Evolutionary conservation across 2,797 vertebrate species (phyloP), one percentile per base, ranked within the genome.

Genomic region (Alectoris magna): DNA sequence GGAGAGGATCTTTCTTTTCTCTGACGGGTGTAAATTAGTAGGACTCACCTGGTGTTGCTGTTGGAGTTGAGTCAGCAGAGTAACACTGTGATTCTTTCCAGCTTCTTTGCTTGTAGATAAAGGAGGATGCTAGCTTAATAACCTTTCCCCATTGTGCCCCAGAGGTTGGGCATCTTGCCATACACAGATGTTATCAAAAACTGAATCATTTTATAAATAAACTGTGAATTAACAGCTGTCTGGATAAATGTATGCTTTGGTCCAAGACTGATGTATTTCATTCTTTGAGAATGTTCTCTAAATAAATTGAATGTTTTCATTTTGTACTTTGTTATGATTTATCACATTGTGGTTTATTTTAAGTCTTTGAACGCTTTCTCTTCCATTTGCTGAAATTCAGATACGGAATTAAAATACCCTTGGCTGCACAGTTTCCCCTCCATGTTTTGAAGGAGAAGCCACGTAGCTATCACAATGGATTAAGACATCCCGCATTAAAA

Each of bases 401-500:
- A 41, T 43, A 56, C 7, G 58, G 69, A 84, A 78, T 90, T 92
- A 77, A 87, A 81, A 77, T 38, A 79, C 0, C 7, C 83, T 84
- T 77, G 80, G 75, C 75, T 86, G 76, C 87, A 81, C 51, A 70
- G 70, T 38, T 63, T 92, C 90, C 49, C 64, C 63, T 87, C 26
- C 80, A 46, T 58, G 41, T 68, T 88, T 39, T 4, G 2, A 70
- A 84, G 87, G 62, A 92, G 79, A 91, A 86, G 89, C 85, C 93
- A 21, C 56, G 75, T 15, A 89, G 89, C 91, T 83, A 92, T 96
- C 92, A 95, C 53, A 96, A 68, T 39, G 90, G 86, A 97, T 97
- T 96, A 96, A 86, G 87, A 64, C 11, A 3, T 63, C 86, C 94
- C 84, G 16, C 76, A 43, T 92, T 96, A 96, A 97, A 97, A 95